Evolutionary conservation across 30 jellyfish, hydroid and myxozoan species (phyloP).

Genomic region (Pelagia noctiluca): DNA sequence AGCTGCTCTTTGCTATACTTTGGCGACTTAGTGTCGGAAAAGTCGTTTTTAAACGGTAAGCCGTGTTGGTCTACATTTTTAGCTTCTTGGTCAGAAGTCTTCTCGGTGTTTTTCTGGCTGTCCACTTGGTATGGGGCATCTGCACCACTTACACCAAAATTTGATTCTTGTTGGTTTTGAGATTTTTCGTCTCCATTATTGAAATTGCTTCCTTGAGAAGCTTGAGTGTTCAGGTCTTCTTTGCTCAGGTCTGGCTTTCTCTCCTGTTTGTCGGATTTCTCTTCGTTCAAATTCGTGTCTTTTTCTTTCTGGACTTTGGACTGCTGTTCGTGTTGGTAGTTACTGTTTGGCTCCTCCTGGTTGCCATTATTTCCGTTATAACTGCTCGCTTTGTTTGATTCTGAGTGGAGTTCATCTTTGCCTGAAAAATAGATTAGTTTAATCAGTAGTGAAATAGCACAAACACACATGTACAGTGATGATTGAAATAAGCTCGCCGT

Average conservation of each 20-base stretch:
- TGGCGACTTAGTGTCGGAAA: not conserved
- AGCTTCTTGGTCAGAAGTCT: not conserved
- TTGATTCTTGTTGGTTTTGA: conserved; percentile 22
- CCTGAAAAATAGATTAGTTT: no score
- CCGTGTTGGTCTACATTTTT: not conserved
- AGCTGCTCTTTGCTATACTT: not conserved
- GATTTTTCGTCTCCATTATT: conserved; percentile 7
- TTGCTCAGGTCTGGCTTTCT: conserved; percentile 59
- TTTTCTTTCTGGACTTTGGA: no score
- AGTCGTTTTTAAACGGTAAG: conserved; percentile 1
- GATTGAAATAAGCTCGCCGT: no score
- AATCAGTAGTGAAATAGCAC: no score
- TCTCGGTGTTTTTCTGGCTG: not conserved
- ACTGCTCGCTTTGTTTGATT: conserved; percentile 17
- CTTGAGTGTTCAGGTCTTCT: conserved; percentile 55
- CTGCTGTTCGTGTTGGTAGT: no score
- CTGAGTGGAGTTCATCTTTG: no score
- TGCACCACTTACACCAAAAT: conserved; percentile 1
- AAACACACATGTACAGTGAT: no score
- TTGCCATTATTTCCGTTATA: conserved; percentile 27
- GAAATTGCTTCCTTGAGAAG: conserved; percentile 13
- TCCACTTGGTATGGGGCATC: not conserved
- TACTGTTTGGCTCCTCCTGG: no score
- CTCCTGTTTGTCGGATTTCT: conserved; percentile 9
- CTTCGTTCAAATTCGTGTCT: not conserved